Conservation (phyloP, 1,140 invertebrate genomes). For the Sarcophaga bullata region DNA sequence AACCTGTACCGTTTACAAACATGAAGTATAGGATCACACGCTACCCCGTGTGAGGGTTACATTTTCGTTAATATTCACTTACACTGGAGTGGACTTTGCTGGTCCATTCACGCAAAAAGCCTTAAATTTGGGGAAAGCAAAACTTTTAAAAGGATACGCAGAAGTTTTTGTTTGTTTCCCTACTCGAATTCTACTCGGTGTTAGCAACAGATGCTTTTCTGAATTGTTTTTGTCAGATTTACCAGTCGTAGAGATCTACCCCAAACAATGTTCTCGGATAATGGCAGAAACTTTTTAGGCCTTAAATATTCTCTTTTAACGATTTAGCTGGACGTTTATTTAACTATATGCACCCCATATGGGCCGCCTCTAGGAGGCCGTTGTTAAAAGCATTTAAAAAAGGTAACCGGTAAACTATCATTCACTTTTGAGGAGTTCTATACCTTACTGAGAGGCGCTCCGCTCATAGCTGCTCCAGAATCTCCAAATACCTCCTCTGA, state of each 20-base stretch:
- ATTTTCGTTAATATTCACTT: conserved; percentile 43
- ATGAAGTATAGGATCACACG: not conserved
- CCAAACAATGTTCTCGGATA: conserved; percentile 46
- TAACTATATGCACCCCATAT: conserved; percentile 21
- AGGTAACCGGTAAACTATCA: not conserved
- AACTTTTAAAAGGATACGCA: conserved; percentile 6
- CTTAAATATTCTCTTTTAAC: conserved; percentile 28
- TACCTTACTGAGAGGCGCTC: conserved; percentile 15
- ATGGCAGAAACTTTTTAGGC: conserved; percentile 60
- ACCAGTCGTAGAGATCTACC: conserved; percentile 43
- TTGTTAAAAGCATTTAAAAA: conserved; percentile 17
- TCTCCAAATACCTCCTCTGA: not conserved
- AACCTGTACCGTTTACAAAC: conserved; percentile 22
- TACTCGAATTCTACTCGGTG: not conserved
- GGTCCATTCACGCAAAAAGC: conserved; percentile 6
- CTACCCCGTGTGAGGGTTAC: not conserved
- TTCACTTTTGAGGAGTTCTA: conserved; percentile 40
- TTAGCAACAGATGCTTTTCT: too few species aligned
- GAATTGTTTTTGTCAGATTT: too few species aligned
- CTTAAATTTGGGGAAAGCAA: not conserved
- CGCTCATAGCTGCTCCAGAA: not conserved
- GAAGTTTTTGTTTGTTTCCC: conserved; percentile 26
- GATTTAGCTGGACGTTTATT: conserved; percentile 24
- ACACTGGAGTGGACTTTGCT: conserved; percentile 43
- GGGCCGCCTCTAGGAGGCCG: conserved; percentile 31